A percentile compares a stretch with the other conserved stretches of the same genome.
Evolutionary conservation across 1,140 invertebrate genomes (phyloP).

Genomic region (Lepidurus packardi): DNA sequence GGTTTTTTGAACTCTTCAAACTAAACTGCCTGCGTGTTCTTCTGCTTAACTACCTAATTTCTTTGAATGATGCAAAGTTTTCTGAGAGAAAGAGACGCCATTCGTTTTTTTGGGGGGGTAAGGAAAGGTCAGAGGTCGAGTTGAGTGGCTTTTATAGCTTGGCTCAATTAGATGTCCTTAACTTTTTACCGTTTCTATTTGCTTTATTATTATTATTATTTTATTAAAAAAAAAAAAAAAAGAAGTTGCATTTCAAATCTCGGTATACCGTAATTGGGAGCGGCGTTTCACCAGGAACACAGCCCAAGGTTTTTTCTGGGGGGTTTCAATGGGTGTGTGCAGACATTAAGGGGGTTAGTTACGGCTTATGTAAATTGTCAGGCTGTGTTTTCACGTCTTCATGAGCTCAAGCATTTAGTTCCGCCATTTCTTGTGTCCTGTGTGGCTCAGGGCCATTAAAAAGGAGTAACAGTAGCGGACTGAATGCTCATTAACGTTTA

Average conservation of each 20-base stretch:
- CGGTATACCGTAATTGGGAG: not conserved
- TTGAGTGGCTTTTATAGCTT: not conserved
- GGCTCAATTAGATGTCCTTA: not conserved
- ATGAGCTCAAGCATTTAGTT: constrained; percentile 8
- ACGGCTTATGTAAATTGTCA: constrained; percentile 15
- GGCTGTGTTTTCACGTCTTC: constrained; percentile 18
- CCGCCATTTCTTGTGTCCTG: constrained; percentile 17
- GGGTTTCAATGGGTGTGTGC: constrained; percentile 8
- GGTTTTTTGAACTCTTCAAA: not conserved
- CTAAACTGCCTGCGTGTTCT: too few relatives aligned
- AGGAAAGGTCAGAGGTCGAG: not conserved
- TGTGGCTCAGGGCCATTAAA: constrained; percentile 10
- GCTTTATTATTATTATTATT: not conserved
- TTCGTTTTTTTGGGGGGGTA: not conserved
- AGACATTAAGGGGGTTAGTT: constrained; percentile 3
- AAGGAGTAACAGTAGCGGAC: not conserved
- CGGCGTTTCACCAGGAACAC: not conserved
- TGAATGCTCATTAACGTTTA: not conserved
- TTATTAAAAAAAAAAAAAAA: too few relatives aligned
- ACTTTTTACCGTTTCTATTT: not conserved
- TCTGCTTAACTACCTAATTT: too few relatives aligned
- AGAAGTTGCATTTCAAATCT: not conserved
- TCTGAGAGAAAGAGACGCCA: too few relatives aligned
- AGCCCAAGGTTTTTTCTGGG: not conserved
- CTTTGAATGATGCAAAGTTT: too few relatives aligned